Evolutionary conservation across 2,113 vertebrate species (phyloP), one percentile per base, ranked within the genome.

Genomic region (Phyllopteryx taeniolatus): DNA sequence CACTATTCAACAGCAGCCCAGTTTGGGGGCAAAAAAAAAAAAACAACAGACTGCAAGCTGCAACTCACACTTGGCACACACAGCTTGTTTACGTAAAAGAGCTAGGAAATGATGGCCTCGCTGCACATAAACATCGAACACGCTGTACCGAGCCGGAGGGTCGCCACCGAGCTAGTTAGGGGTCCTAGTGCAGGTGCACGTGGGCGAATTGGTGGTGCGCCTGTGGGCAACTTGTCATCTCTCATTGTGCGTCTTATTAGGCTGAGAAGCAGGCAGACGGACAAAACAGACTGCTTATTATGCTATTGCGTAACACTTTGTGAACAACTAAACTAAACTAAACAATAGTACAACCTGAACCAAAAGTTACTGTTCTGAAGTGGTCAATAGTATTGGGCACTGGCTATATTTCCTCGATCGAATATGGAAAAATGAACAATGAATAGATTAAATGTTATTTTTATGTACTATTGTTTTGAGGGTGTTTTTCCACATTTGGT

Each of bases 1-100:
- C 76, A 33, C 82, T 82, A 89, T 90, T 92, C 85, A 91, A 59
- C 31, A 8, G 72, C 27, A 14, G 78, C 70, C 65, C 69, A 66
- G 76, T 64, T 51, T 53, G 67, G 10, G 47, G 76, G 76, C 81
- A 77, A 81, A 77, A 81, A 81, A 42, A 59, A 78, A n/a, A n/a
- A n/a, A n/a, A n/a, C n/a, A n/a, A 80, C 78, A 78, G 87, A 63
- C 72, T 73, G 70, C 57, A 60, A 76, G 60, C 72, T 73, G 70
- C 57, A 60, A 75, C 72, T 74, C 62, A 71, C 49, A 17, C 27
- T 87, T 84, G 77, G 86, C 72, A 82, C 73, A 46, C 57, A 54
- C 22, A 0, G 49, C 75, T n/a, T 79, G 86, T 86, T 90, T 80
- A 78, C 51, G 20, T 73, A 76, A 85, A 78, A 75, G 5, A 19